Base-by-base conservation (phyloP, 1,140 invertebrate species). In the Nomia melanderi region DNA sequence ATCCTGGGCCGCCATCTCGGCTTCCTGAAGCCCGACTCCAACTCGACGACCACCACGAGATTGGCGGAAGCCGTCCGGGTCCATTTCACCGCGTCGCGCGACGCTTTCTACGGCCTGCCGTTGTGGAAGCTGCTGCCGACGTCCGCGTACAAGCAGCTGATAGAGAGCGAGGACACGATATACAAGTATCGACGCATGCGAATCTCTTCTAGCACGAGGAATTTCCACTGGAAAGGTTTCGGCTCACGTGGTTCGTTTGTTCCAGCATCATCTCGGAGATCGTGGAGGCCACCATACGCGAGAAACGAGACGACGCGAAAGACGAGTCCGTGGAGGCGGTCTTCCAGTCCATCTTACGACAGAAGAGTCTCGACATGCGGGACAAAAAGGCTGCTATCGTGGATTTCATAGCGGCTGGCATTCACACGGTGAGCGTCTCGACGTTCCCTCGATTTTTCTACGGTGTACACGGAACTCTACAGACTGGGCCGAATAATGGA, bases 381-480 rank as follows among this genome's bases (percentile, higher is more conserved):
- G 96, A 97, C 88, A 97, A 97, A 88, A 96, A 96, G 87, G 96
- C 96, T 1, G 96, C 95, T 2, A 95, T 97, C 80, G 96, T 97
- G 53, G 97, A 98, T 90, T 97, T 97, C 85, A 96, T 97, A 81
- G 96, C 96, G 1, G 96, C 96, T 31, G 96, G 96, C 59, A 97
- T 97, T 88, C 96, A 97, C 90, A 97, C 96, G 81, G 96, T 96
- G 88, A 93, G 89, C 5, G 2, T 0, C 20, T 71, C 23, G 14
- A 56, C 36, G 9, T 2, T 41, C 12, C 4, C 8, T 39, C 36
- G 9, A 12, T 14, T 14, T 14, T 14, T 9, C 9, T 12, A n/a
- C n/a, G n/a, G n/a, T n/a, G n/a, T n/a, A n/a, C n/a, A n/a, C n/a
- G n/a, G n/a, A n/a, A n/a, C n/a, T n/a, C n/a, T n/a, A n/a, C n/a